Evolutionary conservation across 2,113 vertebrate genomes (phyloP), one percentile per base, ranked within the genome.

Genomic region (Sorex araneus): DNA sequence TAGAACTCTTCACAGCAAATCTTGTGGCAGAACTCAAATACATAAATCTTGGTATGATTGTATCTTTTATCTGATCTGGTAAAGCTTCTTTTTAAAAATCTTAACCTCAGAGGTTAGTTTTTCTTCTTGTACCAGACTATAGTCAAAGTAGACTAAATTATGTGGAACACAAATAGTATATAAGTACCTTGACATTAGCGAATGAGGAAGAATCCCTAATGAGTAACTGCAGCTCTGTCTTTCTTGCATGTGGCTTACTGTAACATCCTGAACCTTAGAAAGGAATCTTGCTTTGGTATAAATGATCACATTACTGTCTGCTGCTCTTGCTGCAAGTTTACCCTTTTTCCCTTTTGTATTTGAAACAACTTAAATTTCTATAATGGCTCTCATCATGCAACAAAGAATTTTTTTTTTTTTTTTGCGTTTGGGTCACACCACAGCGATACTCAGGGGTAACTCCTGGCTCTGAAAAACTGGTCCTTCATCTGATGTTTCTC

Each of bases 51-150:
- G 93, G 9, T 30, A 36, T 84, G 81, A 6, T 34, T 81, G 69
- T 54, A 16, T 91, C 16, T 84, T 2, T 84, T 60, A 60, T 23
- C 18, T 60, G 2, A 89, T 96, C 92, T 93, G 78, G 43, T 32
- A 84, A 90, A n/a, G 18, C 69, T 96, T 92, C 94, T 8, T 73
- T 89, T 95, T 80, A 50, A 80, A 45, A 84, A 69, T 93, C 70
- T 83, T 84, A 93, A 96, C 95, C 36, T 60, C 60, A 74, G 69
- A 32, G 92, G n/a, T 84, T 19, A 77, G 96, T 95, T 96, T 93
- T 92, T 94, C n/a, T 78, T 85, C n/a, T 71, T 97, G 71, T 18
- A n/a, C 66, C 78, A 69, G 94, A 73, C 57, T 92, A 91, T 11
- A 4, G 74, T 93, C 84, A 93, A 15, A 75, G 19, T 45, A 85